These are phyloP conservation scores for Alaudala cheleensis DNA, from an alignment of 2,113 vertebrate species.

Conservation along the genomic window DNA sequence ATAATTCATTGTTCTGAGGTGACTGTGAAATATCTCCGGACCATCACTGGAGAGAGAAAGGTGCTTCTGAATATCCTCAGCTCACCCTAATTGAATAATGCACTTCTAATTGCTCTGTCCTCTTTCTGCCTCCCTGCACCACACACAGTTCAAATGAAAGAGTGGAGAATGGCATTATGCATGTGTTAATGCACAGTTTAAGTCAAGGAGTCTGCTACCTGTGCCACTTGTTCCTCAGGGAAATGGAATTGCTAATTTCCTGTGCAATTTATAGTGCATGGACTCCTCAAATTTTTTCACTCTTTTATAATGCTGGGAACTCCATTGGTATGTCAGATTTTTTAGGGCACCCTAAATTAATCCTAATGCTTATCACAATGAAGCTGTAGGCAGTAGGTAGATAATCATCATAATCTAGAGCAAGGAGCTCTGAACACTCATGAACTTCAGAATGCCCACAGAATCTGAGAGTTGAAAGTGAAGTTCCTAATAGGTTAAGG, in stretches of 20 bases:
- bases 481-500: background rate
- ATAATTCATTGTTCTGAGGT: background rate
- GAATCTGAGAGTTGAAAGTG: background rate
- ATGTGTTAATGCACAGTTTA: background rate
- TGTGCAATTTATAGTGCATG: background rate
- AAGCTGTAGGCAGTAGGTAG: background rate
- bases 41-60: background rate
- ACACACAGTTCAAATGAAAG: background rate
- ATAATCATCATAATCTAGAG: background rate
- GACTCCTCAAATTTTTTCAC: background rate
- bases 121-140: background rate
- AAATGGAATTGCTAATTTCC: background rate
- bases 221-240: background rate
- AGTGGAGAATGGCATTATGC: background rate
- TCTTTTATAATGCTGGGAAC: background rate
- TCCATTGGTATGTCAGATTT: background rate
- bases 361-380: background rate
- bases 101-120: background rate
- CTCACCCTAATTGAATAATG: background rate
- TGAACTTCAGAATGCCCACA: background rate
- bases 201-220: background rate
- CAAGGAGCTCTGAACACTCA: background rate
- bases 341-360: background rate
- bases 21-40: background rate
- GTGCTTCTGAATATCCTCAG: background rate